Evolutionary conservation across 2,888 invertebrate genomes (phyloP).

Genomic region (Axea sp.): DNA sequence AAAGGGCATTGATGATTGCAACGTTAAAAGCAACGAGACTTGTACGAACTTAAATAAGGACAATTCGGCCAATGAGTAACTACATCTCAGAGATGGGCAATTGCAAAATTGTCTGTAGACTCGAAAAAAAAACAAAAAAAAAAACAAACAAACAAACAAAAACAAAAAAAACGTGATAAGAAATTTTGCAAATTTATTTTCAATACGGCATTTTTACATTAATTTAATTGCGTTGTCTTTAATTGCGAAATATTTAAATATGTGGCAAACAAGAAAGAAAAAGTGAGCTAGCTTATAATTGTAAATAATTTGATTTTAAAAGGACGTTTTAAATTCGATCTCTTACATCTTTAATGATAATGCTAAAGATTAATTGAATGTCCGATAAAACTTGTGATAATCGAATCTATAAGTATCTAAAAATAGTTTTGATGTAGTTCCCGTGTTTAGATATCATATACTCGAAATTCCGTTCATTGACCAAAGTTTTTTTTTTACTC

Average conservation of each 20-base stretch:
- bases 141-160: too few species aligned
- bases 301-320: conserved; percentile 6
- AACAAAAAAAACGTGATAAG: too few species aligned
- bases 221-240: too few species aligned
- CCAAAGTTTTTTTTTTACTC: conserved; percentile 20
- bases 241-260: background rate
- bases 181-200: too few species aligned
- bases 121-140: too few species aligned
- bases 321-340: background rate
- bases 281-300: conserved; percentile 12
- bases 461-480: conserved; percentile 24
- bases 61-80: conserved; percentile 16
- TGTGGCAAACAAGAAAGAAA: conserved; percentile 2
- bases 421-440: conserved; percentile 33
- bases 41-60: background rate
- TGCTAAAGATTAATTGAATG: too few species aligned
- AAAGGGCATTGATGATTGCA: conserved; percentile 11
- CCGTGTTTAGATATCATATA: conserved; percentile 18
- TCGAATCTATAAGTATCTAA: conserved; percentile 22
- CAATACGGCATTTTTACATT: too few species aligned
- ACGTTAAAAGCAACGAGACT: background rate
- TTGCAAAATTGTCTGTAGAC: too few species aligned
- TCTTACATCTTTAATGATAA: too few species aligned
- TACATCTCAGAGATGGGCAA: too few species aligned
- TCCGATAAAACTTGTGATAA: conserved; percentile 33